Base-by-base conservation (phyloP, 1,140 invertebrate species). In the Amyelois transitella region DNA sequence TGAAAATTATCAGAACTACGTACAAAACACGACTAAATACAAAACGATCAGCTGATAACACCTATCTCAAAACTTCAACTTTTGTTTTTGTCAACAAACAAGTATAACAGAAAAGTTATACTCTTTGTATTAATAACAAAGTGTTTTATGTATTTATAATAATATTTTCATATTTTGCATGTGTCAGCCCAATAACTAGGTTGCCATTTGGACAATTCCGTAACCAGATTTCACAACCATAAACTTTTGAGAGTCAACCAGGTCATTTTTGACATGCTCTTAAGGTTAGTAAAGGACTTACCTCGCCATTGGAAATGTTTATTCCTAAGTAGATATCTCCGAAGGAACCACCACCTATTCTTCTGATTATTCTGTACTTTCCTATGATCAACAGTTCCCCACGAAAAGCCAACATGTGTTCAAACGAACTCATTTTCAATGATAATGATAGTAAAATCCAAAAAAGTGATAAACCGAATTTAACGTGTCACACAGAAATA, bases 241-340 rank as follows among this genome's bases (percentile, higher is more conserved):
- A 32, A 38, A 22, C 20, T 52, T 51, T 51, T 51, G 17, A 38
- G 32, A 43, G 43, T 21, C 51, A 43, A 20, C 1, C 19, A 52
- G 51, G 18, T 52, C 51, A 20, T 18, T 14, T 47, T 52, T 21
- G 22, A 52, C 43, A 52, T 44, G 43, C 24, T 8, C 21, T 45
- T 28, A 38, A 52, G 20, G 8, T 8, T 18, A 1, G 6, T 18
- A 14, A 50, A 20, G 10, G 43, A 73, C 69, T 72, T 75, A 96
- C 95, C 93, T 99, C 98, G 87, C 97, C 98, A 93, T 97, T 98
- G 75, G 94, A 92, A 76, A 97, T 93, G 91, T 98, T 98, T 88
- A 99, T 97, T 63, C 96, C 97, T 71, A 99, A 91, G 89, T 98
- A 99, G 83, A 99, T 99, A 89, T 99, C 98, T 81, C 98, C 98